These are phyloP conservation scores for Hipparchia semele DNA, from an alignment of 2,888 invertebrate genomes.

Conservation along the genomic window DNA sequence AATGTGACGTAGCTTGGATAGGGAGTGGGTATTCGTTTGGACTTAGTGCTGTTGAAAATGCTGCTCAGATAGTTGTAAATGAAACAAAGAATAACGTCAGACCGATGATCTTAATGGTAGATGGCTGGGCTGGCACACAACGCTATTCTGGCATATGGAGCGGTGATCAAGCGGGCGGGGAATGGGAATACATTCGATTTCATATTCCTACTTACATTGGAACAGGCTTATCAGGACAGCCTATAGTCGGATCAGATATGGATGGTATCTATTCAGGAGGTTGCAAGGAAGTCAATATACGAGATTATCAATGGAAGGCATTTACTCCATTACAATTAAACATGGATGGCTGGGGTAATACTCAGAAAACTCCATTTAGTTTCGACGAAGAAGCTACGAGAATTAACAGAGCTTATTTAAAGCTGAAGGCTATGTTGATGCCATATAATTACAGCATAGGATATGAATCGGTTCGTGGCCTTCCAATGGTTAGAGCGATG, in stretches of 20 bases:
- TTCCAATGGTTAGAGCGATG: constrained; percentile 76
- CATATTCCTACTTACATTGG: constrained; percentile 77
- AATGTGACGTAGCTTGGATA: constrained; percentile 78
- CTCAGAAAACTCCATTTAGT: constrained; percentile 68
- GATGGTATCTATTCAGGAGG: constrained; percentile 73
- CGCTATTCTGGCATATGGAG: constrained; percentile 73
- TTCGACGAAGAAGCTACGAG: constrained; percentile 62
- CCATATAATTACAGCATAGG: constrained; percentile 74
- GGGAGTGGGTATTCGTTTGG: constrained; percentile 73
- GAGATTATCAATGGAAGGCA: constrained; percentile 77
- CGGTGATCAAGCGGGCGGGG: constrained; percentile 73
- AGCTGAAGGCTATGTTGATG: constrained; percentile 71
- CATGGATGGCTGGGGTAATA: constrained; percentile 76
- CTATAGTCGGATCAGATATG: constrained; percentile 73
- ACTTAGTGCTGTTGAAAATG: constrained; percentile 67
- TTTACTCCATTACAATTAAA: constrained; percentile 75
- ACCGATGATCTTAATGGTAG: constrained; percentile 71
- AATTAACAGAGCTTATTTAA: constrained; percentile 73
- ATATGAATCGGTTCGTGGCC: constrained; percentile 59
- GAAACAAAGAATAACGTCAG: constrained; percentile 52
- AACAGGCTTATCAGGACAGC: constrained; percentile 70
- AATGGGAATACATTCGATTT: constrained; percentile 77
- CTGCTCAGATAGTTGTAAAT: constrained; percentile 59
- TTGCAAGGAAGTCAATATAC: constrained; percentile 61
- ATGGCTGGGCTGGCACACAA: constrained; percentile 78